phyloP scores from a whole-genome alignment of 2,888 invertebrate species.

The Drosophila borborema region DNA sequence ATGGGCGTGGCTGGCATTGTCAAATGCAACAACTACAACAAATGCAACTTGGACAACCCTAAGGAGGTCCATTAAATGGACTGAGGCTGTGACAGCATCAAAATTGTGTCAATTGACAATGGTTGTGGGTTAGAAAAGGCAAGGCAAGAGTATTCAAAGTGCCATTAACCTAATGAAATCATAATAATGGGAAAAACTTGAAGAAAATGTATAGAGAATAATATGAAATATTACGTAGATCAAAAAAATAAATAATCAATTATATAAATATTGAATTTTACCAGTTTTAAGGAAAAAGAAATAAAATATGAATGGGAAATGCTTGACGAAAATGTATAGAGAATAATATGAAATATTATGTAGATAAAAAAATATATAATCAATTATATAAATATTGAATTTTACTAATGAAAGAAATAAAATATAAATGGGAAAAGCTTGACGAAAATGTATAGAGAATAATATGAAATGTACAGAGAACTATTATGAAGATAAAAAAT shows the following conservation, averaged over 20 bases:
- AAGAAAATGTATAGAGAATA: not conserved
- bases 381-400: too few relatives aligned
- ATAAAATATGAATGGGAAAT: too few relatives aligned
- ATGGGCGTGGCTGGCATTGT: conserved; percentile 42
- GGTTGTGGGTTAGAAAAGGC: too few relatives aligned
- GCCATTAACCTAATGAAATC: conserved; percentile 18
- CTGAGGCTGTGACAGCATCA: conserved; percentile 47
- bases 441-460: not conserved
- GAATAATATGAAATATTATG: too few relatives aligned
- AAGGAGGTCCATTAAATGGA: conserved; percentile 54
- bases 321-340: too few relatives aligned
- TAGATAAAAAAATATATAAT: too few relatives aligned
- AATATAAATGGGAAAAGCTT: not conserved
- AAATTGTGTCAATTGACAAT: conserved; percentile 60
- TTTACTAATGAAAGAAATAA: too few relatives aligned
- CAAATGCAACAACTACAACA: conserved; percentile 35
- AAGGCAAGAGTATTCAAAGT: not conserved
- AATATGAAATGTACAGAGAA: too few relatives aligned
- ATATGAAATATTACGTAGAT: not conserved
- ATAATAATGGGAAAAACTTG: not conserved
- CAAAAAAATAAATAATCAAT: too few relatives aligned
- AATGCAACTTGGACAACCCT: conserved; percentile 13
- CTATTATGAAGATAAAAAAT: too few relatives aligned
- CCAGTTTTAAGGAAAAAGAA: too few relatives aligned
- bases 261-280: too few relatives aligned